Conservation (phyloP, 2,113 vertebrate species). For the Lanius ludovicianus region DNA sequence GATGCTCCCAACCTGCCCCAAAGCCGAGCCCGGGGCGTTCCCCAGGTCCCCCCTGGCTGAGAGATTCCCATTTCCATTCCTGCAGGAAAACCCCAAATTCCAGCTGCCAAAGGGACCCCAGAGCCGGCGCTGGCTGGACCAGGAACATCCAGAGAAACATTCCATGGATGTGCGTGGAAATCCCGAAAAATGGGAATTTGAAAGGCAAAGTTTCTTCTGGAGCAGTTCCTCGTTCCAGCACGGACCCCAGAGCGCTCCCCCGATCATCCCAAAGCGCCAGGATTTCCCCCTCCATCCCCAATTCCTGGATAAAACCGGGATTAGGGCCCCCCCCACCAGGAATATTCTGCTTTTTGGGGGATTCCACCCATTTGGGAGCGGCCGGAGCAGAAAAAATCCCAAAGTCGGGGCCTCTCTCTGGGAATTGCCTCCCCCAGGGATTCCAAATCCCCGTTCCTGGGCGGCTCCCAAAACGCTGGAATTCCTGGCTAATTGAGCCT, state of each 20-base stretch:
- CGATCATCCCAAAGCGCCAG: not conserved
- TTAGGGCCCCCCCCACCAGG: not conserved
- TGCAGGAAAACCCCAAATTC: not conserved
- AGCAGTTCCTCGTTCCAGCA: not conserved
- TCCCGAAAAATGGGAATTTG: fast-evolving
- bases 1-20: too few relatives aligned
- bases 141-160: fast-evolving
- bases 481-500: not conserved
- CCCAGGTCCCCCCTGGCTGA: too few relatives aligned
- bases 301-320: not conserved
- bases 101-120: not conserved
- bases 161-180: too few relatives aligned
- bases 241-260: not conserved
- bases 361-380: not conserved
- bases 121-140: not conserved
- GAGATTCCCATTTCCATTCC: too few relatives aligned
- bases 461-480: not conserved
- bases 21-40: too few relatives aligned
- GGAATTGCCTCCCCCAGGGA: not conserved
- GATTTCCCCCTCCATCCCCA: not conserved
- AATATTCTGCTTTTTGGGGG: not conserved
- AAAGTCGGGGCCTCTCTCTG: not conserved
- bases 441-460: not conserved
- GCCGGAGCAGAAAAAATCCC: not conserved
- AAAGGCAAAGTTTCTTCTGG: not conserved